phyloP scores from a whole-genome alignment of 92 coral and sea anemone genomes.

The Umimayanthus chanpuru region DNA sequence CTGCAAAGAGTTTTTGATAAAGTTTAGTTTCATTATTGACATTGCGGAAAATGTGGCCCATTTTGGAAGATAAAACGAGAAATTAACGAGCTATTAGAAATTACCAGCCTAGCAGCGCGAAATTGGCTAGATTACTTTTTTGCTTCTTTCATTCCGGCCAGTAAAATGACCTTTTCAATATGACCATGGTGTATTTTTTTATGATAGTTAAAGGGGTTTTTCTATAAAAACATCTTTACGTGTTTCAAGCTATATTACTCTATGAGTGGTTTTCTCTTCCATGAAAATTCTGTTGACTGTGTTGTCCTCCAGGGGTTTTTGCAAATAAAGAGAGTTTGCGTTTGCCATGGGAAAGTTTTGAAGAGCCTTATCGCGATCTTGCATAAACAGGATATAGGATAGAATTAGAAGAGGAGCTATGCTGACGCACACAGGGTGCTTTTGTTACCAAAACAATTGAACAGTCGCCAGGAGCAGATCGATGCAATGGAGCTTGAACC shows the following conservation, averaged over 20 bases:
- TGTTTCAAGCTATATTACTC: neutral
- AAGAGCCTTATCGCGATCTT: slow-evolving; percentile 18
- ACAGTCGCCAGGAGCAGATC: slow-evolving; percentile 1
- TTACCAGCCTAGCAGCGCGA: slow-evolving; percentile 2
- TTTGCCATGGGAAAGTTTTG: slow-evolving; percentile 16
- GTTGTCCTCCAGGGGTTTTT: slow-evolving; percentile 34
- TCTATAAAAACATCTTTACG: neutral
- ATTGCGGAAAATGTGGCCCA: slow-evolving; percentile 5
- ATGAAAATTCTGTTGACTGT: no score
- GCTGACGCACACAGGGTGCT: neutral
- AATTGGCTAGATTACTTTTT: neutral
- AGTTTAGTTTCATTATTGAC: neutral
- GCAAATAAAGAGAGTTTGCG: slow-evolving; percentile 15
- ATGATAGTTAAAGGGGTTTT: neutral
- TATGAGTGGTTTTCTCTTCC: neutral
- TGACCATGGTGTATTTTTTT: neutral
- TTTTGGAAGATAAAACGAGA: slow-evolving; percentile 21
- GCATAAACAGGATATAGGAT: slow-evolving; percentile 35
- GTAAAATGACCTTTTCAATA: neutral
- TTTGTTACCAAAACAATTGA: slow-evolving; percentile 1
- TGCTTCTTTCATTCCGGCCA: neutral
- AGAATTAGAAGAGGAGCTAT: neutral
- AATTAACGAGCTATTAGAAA: slow-evolving; percentile 4
- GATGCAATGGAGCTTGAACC: neutral
- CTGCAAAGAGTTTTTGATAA: slow-evolving; percentile 2